These are phyloP conservation scores for Corynorhinus townsendii DNA, from an alignment of 2,113 vertebrate species.

Conservation along the genomic window DNA sequence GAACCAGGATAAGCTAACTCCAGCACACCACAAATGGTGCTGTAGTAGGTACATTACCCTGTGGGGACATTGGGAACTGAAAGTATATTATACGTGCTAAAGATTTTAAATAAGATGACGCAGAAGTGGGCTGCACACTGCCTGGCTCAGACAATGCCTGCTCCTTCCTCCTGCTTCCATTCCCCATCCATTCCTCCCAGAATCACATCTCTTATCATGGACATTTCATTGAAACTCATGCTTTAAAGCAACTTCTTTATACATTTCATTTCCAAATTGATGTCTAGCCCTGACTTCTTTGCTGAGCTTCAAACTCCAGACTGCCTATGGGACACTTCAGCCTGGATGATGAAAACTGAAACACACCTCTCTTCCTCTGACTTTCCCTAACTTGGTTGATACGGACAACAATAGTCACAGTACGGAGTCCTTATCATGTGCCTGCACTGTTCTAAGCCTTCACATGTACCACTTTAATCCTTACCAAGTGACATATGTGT, in stretches of 20 bases:
- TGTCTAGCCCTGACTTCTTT: neutral
- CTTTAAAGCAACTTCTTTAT: neutral
- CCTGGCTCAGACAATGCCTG: neutral
- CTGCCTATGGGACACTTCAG: neutral
- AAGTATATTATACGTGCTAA: neutral
- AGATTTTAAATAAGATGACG: neutral
- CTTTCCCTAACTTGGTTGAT: neutral
- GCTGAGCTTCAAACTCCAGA: neutral
- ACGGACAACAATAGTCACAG: neutral
- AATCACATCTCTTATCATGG: neutral
- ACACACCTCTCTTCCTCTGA: neutral
- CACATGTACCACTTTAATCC: neutral
- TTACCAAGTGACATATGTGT: neutral
- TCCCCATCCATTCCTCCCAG: neutral
- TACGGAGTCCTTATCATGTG: neutral
- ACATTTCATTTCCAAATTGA: neutral
- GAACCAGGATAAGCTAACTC: too few species aligned
- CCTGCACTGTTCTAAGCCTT: neutral
- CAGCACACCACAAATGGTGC: too few species aligned
- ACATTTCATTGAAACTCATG: neutral
- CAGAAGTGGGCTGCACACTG: neutral
- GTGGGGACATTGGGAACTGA: neutral
- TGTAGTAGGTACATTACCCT: fast-evolving
- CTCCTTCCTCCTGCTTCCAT: neutral
- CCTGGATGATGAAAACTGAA: neutral